These are phyloP conservation scores for Microcebus tavaratra DNA, from an alignment of 2,113 vertebrate genomes.

Conservation along the genomic window DNA sequence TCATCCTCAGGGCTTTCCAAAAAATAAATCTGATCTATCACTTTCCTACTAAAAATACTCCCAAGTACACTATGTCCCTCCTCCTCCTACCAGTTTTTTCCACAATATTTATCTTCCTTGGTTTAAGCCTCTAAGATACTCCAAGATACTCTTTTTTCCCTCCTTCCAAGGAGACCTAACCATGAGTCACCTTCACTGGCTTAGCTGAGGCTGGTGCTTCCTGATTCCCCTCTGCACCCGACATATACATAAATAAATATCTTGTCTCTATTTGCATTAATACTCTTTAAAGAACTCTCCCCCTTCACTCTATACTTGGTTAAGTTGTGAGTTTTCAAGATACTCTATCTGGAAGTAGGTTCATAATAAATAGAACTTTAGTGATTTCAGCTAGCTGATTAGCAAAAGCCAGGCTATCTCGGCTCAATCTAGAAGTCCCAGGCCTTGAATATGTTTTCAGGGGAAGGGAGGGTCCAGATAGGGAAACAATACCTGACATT, in stretches of 20 bases:
- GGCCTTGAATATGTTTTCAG: not conserved
- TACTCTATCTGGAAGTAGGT: not conserved
- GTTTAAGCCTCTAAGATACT: not conserved
- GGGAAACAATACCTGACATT: not conserved
- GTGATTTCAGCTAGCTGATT: not conserved
- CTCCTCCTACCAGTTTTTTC: not conserved
- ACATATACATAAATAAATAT: not conserved
- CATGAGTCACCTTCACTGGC: not conserved
- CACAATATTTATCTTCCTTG: not conserved
- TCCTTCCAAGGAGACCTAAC: not conserved
- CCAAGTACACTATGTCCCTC: not conserved
- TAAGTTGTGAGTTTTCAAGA: not conserved
- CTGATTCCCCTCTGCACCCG: not conserved
- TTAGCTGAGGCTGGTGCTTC: not conserved
- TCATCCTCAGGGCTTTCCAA: not conserved
- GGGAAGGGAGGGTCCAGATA: not conserved
- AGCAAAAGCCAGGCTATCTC: not conserved
- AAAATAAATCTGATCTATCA: conserved; percentile 39
- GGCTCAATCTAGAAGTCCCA: not conserved
- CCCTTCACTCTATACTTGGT: not conserved
- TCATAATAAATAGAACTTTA: not conserved
- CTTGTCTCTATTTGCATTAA: not conserved
- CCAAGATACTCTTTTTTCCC: not conserved
- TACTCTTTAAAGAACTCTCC: not conserved
- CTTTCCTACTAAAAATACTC: not conserved